Percentiles rank a stretch among this genome's conserved stretches.
phyloP scores from a whole-genome alignment of 2,888 invertebrate species.

The Amphiduros pacificus region DNA sequence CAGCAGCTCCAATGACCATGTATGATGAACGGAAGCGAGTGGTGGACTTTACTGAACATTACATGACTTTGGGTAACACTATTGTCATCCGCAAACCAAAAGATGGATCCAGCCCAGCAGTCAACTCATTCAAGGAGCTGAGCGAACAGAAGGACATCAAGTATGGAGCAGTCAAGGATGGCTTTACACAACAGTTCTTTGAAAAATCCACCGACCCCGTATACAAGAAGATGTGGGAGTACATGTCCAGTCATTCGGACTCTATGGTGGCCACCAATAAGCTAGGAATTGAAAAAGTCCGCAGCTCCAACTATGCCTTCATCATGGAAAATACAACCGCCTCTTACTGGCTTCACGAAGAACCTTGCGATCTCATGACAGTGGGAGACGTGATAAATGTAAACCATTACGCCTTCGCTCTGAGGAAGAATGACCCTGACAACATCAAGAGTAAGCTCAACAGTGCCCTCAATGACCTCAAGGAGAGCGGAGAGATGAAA shows the following conservation, averaged over 20 bases:
- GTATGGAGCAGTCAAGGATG: neutral
- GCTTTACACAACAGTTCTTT: neutral
- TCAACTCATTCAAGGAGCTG: neutral
- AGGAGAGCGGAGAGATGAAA: neutral
- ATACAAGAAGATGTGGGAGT: neutral
- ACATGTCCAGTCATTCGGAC: neutral
- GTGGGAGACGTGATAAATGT: neutral
- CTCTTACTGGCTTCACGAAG: constrained; percentile 4
- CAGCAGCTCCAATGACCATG: neutral
- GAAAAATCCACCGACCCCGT: neutral
- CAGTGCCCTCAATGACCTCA: neutral
- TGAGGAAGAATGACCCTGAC: neutral
- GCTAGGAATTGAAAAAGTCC: neutral
- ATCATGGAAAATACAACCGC: constrained; percentile 10
- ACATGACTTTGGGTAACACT: neutral
- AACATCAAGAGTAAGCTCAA: neutral
- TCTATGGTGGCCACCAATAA: neutral
- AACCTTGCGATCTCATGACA: constrained; percentile 8
- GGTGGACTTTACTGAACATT: neutral
- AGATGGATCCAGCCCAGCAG: neutral
- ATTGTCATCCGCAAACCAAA: neutral
- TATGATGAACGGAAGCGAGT: neutral
- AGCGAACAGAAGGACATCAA: neutral
- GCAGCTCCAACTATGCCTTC: neutral
- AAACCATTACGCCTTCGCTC: neutral